Evolutionary conservation across 2,113 vertebrate genomes (phyloP).

Genomic region (Sturnus vulgaris): DNA sequence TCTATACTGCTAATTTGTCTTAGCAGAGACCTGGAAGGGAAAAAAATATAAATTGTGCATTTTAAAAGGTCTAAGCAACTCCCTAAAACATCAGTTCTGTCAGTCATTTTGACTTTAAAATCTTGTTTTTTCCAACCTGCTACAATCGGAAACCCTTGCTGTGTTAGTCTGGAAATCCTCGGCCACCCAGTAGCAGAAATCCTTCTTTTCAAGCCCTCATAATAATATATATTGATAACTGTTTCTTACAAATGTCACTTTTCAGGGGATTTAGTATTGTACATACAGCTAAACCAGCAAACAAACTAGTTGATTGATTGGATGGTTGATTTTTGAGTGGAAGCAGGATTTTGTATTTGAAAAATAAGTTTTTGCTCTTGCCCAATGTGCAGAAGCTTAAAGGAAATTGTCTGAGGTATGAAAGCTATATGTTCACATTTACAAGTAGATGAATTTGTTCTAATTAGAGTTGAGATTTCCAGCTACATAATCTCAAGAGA

Average conservation of each 20-base stretch:
- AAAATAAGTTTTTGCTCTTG: background rate
- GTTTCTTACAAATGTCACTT: background rate
- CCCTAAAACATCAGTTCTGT: background rate
- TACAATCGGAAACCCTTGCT: background rate
- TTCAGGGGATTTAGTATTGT: background rate
- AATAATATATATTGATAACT: background rate
- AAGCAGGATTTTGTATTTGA: background rate
- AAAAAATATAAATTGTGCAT: background rate
- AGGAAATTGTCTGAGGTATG: background rate
- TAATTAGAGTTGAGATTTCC: slow-evolving; percentile 1
- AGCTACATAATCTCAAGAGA: background rate
- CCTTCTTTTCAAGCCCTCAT: background rate
- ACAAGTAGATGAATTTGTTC: background rate
- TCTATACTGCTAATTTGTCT: background rate
- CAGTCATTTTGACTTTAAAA: background rate
- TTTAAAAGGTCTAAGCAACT: background rate
- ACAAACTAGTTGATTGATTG: background rate
- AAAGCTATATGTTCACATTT: background rate
- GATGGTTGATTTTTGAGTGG: background rate
- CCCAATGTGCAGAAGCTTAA: background rate
- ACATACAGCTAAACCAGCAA: background rate
- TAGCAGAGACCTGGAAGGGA: background rate
- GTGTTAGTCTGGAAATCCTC: background rate
- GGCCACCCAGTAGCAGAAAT: background rate
- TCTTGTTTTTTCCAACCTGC: background rate